phyloP scores from a whole-genome alignment of 2,888 invertebrate species.

The Magallana nippona region DNA sequence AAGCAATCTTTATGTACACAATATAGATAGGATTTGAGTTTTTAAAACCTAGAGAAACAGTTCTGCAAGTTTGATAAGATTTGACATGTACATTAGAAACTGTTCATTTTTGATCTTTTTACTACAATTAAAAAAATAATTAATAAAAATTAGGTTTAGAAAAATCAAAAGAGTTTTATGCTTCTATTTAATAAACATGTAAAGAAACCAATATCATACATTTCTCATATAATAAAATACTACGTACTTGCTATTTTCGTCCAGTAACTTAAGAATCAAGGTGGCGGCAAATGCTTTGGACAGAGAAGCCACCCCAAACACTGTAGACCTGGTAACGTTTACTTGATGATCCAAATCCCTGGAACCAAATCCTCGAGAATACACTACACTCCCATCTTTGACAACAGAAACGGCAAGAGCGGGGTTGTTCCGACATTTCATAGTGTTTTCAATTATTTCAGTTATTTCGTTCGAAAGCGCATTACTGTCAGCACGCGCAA shows the following conservation, averaged over 20 bases:
- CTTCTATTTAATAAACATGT: too few species aligned
- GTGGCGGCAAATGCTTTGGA: conserved; percentile 66
- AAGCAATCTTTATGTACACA: too few species aligned
- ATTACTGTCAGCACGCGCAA: neutral
- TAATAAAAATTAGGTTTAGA: too few species aligned
- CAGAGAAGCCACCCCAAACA: conserved; percentile 65
- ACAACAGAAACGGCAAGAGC: conserved; percentile 60
- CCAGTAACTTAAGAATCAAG: conserved; percentile 59
- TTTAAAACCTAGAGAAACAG: too few species aligned
- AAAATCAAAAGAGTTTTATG: too few species aligned
- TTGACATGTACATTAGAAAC: too few species aligned
- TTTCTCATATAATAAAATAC: neutral
- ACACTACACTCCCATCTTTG: conserved; percentile 45
- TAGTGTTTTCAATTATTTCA: neutral
- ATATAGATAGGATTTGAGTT: too few species aligned
- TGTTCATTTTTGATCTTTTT: too few species aligned
- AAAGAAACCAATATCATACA: too few species aligned
- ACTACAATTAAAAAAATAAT: too few species aligned
- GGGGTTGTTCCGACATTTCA: conserved; percentile 51
- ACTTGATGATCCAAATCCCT: conserved; percentile 38
- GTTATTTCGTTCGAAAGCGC: neutral
- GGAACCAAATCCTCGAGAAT: conserved; percentile 50
- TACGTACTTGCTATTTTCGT: conserved; percentile 55
- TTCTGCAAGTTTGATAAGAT: too few species aligned
- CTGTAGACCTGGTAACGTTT: conserved; percentile 57